A percentile compares a stretch with the other conserved stretches of the same genome.
phyloP scores from a whole-genome alignment of 2,888 invertebrate species.

The Stramonita haemastoma region DNA sequence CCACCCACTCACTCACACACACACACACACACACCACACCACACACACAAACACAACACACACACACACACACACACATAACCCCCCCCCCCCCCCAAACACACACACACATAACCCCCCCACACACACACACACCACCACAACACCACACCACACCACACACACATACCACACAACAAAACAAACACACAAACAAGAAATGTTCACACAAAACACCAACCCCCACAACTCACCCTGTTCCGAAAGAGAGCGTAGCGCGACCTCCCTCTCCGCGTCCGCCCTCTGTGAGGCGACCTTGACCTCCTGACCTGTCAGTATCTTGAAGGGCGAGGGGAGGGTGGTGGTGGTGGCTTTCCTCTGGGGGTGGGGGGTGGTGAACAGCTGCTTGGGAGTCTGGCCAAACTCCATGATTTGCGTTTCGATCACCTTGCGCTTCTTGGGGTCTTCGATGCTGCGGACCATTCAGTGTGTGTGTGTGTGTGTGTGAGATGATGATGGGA shows the following conservation, averaged over 20 bases:
- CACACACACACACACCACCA: no score
- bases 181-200: not conserved
- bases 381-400: slow-evolving; percentile 93
- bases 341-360: slow-evolving; percentile 79
- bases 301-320: not conserved
- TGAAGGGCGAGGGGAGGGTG: slow-evolving; percentile 37
- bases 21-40: not conserved
- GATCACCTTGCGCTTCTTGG: slow-evolving; percentile 87
- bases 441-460: slow-evolving; percentile 82
- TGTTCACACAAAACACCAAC: no score
- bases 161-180: no score
- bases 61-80: no score
- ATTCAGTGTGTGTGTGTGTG: not conserved
- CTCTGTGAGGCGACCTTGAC: not conserved
- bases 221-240: not conserved
- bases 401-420: slow-evolving; percentile 96
- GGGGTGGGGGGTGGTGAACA: slow-evolving; percentile 90
- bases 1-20: no score
- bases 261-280: slow-evolving; percentile 13
- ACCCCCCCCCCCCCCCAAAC: no score
- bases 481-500: not conserved
- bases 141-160: not conserved
- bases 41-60: not conserved
- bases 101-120: no score
- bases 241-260: not conserved